Evolutionary conservation across 2,113 vertebrate species (phyloP).

Genomic region (Pseudopodoces humilis): DNA sequence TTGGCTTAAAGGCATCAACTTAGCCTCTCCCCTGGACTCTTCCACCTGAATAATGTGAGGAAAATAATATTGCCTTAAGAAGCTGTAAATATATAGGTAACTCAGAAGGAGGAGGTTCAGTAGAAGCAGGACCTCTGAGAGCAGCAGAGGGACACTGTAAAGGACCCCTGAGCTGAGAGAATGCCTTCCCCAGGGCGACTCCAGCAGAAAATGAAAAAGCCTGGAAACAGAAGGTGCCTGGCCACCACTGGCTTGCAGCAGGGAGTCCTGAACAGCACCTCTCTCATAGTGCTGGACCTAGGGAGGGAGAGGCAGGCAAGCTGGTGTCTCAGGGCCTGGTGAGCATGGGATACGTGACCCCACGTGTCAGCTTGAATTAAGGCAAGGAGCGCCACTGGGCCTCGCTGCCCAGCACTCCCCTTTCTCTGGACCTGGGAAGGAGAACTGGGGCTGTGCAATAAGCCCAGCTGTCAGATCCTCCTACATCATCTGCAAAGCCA

Average conservation of each 20-base stretch:
- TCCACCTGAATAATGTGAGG: neutral
- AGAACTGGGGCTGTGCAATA: neutral
- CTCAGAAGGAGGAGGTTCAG: neutral
- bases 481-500: constrained; percentile 4
- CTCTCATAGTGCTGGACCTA: rapidly evolving
- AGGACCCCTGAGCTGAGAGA: neutral
- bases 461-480: constrained; percentile 5
- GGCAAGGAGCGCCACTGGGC: neutral
- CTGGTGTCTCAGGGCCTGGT: neutral
- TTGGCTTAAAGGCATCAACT: neutral
- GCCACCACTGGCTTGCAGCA: neutral
- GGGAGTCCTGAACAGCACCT: neutral
- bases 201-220: neutral
- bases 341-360: rapidly evolving
- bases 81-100: neutral
- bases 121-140: neutral
- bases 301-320: neutral
- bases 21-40: neutral
- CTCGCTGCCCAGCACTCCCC: rapidly evolving
- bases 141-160: neutral
- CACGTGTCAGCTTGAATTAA: neutral
- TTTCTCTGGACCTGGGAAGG: neutral
- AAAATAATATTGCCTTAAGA: neutral
- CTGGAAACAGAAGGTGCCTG: neutral
- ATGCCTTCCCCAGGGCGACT: neutral